Evolutionary conservation across 2,797 vertebrate genomes (phyloP).

Genomic region (Chloroceryle amazona): DNA sequence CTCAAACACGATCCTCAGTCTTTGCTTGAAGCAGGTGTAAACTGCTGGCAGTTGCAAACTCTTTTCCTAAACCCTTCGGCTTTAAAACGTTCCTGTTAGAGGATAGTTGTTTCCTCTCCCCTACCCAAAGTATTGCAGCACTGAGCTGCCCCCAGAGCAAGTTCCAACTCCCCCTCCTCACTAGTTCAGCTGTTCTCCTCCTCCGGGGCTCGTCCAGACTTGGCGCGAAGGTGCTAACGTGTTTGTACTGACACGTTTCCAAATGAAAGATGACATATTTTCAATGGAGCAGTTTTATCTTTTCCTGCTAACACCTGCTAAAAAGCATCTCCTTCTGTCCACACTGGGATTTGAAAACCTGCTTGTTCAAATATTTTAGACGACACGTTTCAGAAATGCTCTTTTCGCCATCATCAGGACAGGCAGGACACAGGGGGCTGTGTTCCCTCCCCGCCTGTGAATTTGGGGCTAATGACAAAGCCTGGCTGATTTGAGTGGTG

Average conservation of each 20-base stretch:
- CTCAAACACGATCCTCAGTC: background rate
- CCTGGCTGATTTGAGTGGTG: background rate
- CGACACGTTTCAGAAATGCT: constrained; percentile 45
- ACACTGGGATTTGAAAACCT: constrained; percentile 25
- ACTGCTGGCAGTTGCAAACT: background rate
- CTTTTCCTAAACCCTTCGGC: background rate
- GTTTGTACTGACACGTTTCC: constrained; percentile 48
- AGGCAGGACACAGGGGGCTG: background rate
- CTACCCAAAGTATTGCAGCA: background rate
- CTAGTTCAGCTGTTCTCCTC: background rate
- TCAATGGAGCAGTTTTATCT: constrained; percentile 50
- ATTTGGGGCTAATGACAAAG: background rate
- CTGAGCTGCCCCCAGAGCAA: background rate
- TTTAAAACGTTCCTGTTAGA: background rate
- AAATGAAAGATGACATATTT: constrained; percentile 66
- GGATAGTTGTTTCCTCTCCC: background rate
- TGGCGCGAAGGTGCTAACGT: constrained; percentile 29
- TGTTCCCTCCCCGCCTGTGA: background rate
- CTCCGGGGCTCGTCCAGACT: constrained; percentile 36
- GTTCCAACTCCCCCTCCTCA: background rate
- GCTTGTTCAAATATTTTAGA: constrained; percentile 43
- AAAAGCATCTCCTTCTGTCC: constrained; percentile 54
- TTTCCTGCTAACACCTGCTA: constrained; percentile 61
- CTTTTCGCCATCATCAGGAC: background rate
- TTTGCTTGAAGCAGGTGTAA: background rate